Percentiles rank a stretch among this genome's conserved stretches.
These are phyloP conservation scores for Drosophila koepferae DNA, from an alignment of 2,888 invertebrate genomes.

Conservation along the genomic window DNA sequence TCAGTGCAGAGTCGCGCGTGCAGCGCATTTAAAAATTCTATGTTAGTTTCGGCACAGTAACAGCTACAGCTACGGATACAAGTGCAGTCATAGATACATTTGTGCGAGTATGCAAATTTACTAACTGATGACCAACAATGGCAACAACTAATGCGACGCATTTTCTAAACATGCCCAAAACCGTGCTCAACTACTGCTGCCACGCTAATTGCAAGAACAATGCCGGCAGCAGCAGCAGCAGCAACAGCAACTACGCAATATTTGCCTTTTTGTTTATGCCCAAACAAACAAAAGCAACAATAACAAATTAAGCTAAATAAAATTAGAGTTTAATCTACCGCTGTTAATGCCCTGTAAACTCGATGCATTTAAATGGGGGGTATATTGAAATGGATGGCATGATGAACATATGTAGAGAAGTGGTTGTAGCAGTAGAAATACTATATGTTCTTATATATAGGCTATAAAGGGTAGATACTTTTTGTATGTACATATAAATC, in stretches of 20 bases:
- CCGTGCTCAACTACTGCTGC: slow-evolving; percentile 15
- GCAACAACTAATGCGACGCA: slow-evolving; percentile 22
- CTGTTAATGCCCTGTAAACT: slow-evolving; percentile 2
- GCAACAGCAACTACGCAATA: slow-evolving; percentile 15
- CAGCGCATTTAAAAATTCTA: slow-evolving; percentile 29
- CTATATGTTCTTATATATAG: too few species aligned
- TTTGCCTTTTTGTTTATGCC: slow-evolving; percentile 39
- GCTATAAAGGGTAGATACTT: too few species aligned
- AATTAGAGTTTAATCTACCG: slow-evolving; percentile 43
- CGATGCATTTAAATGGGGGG: neutral
- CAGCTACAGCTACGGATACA: slow-evolving; percentile 4
- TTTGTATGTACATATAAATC: too few species aligned
- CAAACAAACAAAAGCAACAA: slow-evolving; percentile 33
- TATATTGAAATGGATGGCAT: neutral
- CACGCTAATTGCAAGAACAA: slow-evolving; percentile 26
- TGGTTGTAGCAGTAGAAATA: too few species aligned
- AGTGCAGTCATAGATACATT: slow-evolving; percentile 10
- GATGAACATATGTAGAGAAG: neutral
- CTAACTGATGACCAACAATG: slow-evolving; percentile 16
- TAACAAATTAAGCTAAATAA: slow-evolving; percentile 35
- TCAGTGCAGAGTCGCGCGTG: slow-evolving; percentile 14
- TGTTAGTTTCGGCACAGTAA: slow-evolving; percentile 21
- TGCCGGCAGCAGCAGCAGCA: slow-evolving; percentile 1
- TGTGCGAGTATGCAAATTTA: slow-evolving; percentile 29
- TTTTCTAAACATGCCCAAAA: slow-evolving; percentile 38